phyloP scores from a whole-genome alignment of 2,888 invertebrate species.

The Apeira syringaria region DNA sequence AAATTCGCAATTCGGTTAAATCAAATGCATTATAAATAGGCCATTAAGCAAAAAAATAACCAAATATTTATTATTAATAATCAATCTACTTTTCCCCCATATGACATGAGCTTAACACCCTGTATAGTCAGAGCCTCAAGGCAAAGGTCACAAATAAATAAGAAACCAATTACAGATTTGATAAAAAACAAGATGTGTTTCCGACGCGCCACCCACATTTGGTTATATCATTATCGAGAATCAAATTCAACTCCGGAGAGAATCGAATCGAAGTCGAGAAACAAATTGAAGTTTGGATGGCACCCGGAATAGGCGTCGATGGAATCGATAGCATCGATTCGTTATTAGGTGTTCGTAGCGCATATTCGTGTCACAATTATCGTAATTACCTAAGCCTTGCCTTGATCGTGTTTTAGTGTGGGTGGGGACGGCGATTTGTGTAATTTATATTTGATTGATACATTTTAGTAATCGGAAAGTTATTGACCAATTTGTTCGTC shows the following conservation, averaged over 20 bases:
- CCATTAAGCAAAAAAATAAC: too few species aligned
- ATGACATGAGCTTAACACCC: too few species aligned
- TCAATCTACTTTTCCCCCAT: too few species aligned
- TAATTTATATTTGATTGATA: neutral
- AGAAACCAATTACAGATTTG: slow-evolving; percentile 17
- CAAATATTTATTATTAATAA: too few species aligned
- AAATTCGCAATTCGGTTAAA: too few species aligned
- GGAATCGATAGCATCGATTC: slow-evolving; percentile 13
- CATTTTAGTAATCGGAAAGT: neutral
- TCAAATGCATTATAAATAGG: too few species aligned
- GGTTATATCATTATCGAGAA: slow-evolving; percentile 16
- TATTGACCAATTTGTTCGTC: too few species aligned
- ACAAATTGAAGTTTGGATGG: slow-evolving; percentile 11
- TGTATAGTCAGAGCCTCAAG: slow-evolving; percentile 1
- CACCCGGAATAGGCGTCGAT: neutral
- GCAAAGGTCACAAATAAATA: slow-evolving; percentile 10
- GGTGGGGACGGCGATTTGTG: neutral
- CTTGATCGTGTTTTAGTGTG: neutral
- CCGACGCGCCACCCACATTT: slow-evolving; percentile 17
- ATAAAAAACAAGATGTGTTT: slow-evolving; percentile 16
- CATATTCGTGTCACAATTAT: slow-evolving; percentile 9
- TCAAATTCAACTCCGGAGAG: slow-evolving; percentile 11
- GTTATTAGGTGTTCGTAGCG: slow-evolving; percentile 8
- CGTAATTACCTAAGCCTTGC: neutral
- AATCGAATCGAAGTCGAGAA: neutral